Base-by-base conservation (phyloP, 2,888 invertebrate species). In the Alviniconcha strummeri region DNA sequence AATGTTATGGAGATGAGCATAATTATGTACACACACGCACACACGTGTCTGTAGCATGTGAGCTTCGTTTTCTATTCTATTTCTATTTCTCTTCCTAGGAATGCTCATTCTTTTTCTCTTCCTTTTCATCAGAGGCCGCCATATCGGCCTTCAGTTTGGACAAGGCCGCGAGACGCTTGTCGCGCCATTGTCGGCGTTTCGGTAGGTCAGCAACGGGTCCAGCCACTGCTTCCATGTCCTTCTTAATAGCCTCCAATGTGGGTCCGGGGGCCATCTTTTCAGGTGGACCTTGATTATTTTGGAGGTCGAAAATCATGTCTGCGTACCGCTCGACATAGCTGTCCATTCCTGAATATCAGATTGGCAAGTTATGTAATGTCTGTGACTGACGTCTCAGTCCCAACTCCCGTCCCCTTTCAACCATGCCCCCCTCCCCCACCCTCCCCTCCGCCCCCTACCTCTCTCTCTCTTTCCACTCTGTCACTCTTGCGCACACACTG, bases 121-220 rank as follows among this genome's bases (percentile, higher is more conserved):
- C 64, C 8, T 75, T 55, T 67, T 71, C 54, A 2, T 75, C 36
- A 60, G 86, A 85, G 15, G 83, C 84, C 13, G 82, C 77, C 82
- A 91, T 82, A 17, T 90, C 88, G 36, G 85, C 86, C 84, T 92
- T 92, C 7, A 93, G 88, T 86, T 91, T 92, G 17, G 92, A 90
- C 19, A 93, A 88, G n/a, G 89, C 90, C 0, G 91, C 89, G n/a
- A 93, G 86, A 67, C 91, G 86, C 9, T 85, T 86, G 86, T 93
- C 92, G 74, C 93, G 87, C 93, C 93, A 92, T 71, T 88, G 83
- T 78, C 92, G 85, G 57, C 92, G 85, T 19, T 89, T 88, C 5
- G 86, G 85, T 9, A 93, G 83, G 74, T 86, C 82, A n/a, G 90
- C 88, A 17, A 92, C 84, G 4, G 93, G 92, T 8, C 92, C 86